Evolutionary conservation across 1,140 invertebrate genomes (phyloP).

Genomic region (Saccostrea echinata): DNA sequence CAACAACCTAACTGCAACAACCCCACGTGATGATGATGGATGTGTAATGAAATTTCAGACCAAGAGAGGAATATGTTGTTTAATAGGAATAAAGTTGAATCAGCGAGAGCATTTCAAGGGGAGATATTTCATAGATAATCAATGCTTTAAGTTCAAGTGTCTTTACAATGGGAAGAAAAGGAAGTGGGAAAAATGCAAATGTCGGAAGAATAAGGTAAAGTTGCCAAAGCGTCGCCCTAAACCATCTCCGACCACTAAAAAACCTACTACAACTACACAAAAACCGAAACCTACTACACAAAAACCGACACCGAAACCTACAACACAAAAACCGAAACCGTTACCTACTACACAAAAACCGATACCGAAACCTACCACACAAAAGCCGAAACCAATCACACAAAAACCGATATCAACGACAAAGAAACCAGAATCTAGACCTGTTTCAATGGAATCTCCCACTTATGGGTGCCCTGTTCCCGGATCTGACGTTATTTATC

Average conservation of each 20-base stretch:
- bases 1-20: not conserved
- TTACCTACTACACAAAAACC: not conserved
- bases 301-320: not conserved
- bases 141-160: slow-evolving; percentile 17
- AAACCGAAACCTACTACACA: not conserved
- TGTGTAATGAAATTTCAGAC: slow-evolving; percentile 17
- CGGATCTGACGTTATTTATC: too few species aligned
- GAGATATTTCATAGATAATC: slow-evolving; percentile 2
- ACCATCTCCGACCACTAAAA: not conserved
- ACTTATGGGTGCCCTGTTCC: too few species aligned
- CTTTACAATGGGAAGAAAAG: slow-evolving; percentile 14
- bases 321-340: slow-evolving; percentile 15
- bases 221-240: not conserved
- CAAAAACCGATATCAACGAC: too few species aligned
- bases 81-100: slow-evolving; percentile 12
- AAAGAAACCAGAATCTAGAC: too few species aligned
- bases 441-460: too few species aligned
- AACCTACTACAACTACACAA: not conserved
- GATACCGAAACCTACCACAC: not conserved
- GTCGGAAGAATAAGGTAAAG: slow-evolving; percentile 16
- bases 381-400: not conserved
- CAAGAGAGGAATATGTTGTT: not conserved
- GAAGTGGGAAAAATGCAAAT: slow-evolving; percentile 34
- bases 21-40: not conserved
- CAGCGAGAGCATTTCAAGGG: slow-evolving; percentile 1